A percentile compares a stretch with the other conserved stretches of the same genome.
phyloP scores from a whole-genome alignment of 2,113 vertebrate genomes.

The Nesospiza acunhae region DNA sequence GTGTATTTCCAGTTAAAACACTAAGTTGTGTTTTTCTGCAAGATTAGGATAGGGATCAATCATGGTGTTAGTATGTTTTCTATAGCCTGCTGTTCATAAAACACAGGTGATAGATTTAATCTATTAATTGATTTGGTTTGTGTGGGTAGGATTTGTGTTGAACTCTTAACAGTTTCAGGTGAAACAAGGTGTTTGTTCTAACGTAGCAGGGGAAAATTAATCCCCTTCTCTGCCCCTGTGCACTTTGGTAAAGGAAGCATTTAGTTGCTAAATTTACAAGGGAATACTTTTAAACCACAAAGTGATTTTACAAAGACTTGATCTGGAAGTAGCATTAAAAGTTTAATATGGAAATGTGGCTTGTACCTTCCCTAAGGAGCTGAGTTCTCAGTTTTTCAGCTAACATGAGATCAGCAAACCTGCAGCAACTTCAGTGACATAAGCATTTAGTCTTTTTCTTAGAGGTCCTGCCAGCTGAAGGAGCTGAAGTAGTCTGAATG shows the following conservation, averaged over 20 bases:
- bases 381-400: background rate
- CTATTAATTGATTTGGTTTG: background rate
- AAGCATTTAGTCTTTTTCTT: background rate
- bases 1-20: background rate
- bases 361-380: background rate
- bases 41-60: background rate
- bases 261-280: background rate
- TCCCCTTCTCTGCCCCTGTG: background rate
- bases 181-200: background rate
- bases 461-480: background rate
- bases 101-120: background rate
- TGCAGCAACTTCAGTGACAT: background rate
- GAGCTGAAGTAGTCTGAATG: background rate
- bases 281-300: background rate
- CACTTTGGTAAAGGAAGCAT: background rate
- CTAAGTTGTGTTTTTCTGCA: background rate
- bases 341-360: background rate
- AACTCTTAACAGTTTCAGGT: background rate
- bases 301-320: background rate
- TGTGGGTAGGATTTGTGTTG: background rate
- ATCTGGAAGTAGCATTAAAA: background rate
- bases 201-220: background rate
- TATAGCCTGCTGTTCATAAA: background rate
- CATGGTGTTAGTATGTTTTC: background rate
- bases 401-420: background rate